Base-by-base conservation (phyloP, 2,888 invertebrate species). In the Mythimna albipuncta region DNA sequence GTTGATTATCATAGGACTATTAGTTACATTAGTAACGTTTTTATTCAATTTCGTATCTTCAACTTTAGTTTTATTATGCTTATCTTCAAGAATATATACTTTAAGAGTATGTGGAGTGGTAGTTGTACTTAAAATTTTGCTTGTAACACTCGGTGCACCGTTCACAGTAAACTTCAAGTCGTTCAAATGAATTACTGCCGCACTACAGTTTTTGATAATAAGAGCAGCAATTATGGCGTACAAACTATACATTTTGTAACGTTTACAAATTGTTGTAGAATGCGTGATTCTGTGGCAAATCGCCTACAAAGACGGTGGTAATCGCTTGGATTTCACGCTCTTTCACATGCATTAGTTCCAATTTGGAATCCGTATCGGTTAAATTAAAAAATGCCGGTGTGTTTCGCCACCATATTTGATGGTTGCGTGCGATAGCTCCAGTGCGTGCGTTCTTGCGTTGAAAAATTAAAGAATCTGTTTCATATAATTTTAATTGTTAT, bases 311-410 rank as follows among this genome's bases (percentile, higher is more conserved):
- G 61, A 69, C 54, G 59, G 50, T 59, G 63, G 70, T 80, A 79
- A 84, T 85, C 74, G 72, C 26, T 67, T 82, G 6, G 54, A 85
- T 86, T 85, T 86, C 80, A 85, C 84, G 79, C 47, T 55, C 32
- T 26, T 63, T 41, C 68, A 69, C 64, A 50, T 75, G 61, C 63
- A 74, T 77, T 78, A 54, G 77, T 72, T 83, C 66, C 82, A 68
- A 69, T 83, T 55, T 44, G 38, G 71, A 77, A 80, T 61, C 52
- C 71, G 66, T 77, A 72, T 81, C 72, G 63, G 74, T 74, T 63
- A 74, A 85, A 86, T 87, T 87, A 82, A 80, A 86, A 87, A 81
- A 83, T 85, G 54, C 72, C 68, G 21, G 13, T 66, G 21, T 44
- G 52, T 69, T 44, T 69, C 59, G 55, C 58, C 54, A 72, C n/a